Conservation (phyloP, 1,140 invertebrate genomes). For the Bombus impatiens region DNA sequence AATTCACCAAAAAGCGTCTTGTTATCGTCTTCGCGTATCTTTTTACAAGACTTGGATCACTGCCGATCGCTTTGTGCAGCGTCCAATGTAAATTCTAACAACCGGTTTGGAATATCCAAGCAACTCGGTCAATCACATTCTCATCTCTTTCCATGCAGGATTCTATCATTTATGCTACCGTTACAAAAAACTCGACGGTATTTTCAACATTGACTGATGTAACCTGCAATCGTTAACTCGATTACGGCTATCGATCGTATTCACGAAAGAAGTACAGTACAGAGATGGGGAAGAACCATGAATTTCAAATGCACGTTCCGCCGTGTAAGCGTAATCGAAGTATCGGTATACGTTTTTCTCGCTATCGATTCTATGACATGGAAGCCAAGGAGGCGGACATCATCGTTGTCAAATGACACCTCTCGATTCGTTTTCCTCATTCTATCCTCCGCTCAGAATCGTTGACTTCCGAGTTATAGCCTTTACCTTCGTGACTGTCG, state of each 20-base stretch:
- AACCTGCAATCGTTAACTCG: constrained; percentile 41
- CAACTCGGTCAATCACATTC: constrained; percentile 29
- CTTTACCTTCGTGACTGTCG: not conserved
- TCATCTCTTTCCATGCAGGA: not conserved
- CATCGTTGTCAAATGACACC: constrained; percentile 40
- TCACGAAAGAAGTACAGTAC: not conserved
- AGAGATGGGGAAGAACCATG: constrained; percentile 43
- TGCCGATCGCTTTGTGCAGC: not conserved
- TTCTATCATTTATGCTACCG: constrained; percentile 6
- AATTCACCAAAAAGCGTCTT: not conserved
- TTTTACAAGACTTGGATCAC: not conserved
- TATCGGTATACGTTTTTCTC: constrained; percentile 52
- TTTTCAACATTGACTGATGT: not conserved
- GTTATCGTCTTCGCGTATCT: not conserved
- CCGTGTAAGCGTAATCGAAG: constrained; percentile 26
- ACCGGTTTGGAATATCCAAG: constrained; percentile 42
- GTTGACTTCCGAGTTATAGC: not conserved
- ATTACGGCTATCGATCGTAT: constrained; percentile 54
- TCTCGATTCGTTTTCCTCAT: not conserved
- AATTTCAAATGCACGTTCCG: constrained; percentile 57
- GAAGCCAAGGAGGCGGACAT: constrained; percentile 23
- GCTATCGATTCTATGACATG: constrained; percentile 48
- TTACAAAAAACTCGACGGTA: constrained; percentile 1
- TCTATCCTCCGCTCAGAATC: too few relatives aligned
- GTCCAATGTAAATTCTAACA: constrained; percentile 27